These are phyloP conservation scores for Takifugu bimaculatus DNA, from an alignment of 2,113 vertebrate species.

Conservation along the genomic window DNA sequence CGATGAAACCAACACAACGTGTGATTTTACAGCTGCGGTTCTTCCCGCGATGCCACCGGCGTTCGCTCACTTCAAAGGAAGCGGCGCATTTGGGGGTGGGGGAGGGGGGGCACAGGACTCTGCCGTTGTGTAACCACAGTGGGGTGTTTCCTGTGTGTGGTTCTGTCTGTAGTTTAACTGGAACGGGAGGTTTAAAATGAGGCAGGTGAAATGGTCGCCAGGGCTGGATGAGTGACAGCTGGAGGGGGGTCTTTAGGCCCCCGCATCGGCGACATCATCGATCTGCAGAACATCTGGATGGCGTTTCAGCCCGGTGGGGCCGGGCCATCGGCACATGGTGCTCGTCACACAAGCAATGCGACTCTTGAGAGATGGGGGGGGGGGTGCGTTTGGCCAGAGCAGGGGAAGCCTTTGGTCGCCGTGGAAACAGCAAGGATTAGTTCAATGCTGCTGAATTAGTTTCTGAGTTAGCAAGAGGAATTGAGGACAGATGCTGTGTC, in stretches of 20 bases:
- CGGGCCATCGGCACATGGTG: conserved; percentile 57
- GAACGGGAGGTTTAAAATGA: too few species aligned
- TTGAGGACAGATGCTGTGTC: too few species aligned
- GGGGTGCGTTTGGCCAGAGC: neutral
- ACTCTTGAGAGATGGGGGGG: conserved; percentile 62
- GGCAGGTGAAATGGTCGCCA: neutral
- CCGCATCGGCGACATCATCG: too few species aligned
- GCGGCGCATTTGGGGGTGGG: conserved; percentile 35
- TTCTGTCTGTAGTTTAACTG: neutral
- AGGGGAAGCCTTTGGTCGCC: neutral
- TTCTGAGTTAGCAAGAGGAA: too few species aligned
- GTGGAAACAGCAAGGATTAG: too few species aligned
- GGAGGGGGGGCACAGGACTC: conserved; percentile 49
- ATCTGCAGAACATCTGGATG: conserved; percentile 60
- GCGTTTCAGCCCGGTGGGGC: conserved; percentile 55
- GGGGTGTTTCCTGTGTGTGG: conserved; percentile 32
- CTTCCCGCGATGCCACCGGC: conserved; percentile 12
- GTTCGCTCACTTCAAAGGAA: conserved; percentile 40
- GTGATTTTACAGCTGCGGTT: conserved; percentile 16
- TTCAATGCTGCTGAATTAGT: too few species aligned
- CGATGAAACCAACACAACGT: conserved; percentile 4
- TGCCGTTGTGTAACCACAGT: conserved; percentile 53
- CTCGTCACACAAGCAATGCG: conserved; percentile 63
- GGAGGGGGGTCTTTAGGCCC: too few species aligned
- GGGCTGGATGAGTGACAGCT: too few species aligned